Conservation (phyloP, 2,888 invertebrate genomes). For the Unio delphinus region DNA sequence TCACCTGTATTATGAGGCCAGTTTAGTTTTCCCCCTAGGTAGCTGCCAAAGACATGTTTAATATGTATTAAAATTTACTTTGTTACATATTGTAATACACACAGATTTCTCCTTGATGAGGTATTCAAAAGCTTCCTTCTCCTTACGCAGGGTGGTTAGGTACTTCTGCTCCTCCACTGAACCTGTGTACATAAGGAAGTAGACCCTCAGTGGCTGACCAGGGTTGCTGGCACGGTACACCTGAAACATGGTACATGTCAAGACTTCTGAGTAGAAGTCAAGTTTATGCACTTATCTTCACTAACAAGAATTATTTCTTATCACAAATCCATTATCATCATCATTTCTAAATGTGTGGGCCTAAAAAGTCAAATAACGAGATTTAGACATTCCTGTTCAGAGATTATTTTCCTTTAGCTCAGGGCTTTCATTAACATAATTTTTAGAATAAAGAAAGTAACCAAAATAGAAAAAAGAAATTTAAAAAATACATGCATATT, state of each 20-base stretch:
- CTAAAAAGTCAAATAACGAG: no score
- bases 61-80: background rate
- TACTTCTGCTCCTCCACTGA: slow-evolving; percentile 98
- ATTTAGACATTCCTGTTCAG: background rate
- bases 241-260: slow-evolving; percentile 64
- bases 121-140: slow-evolving; percentile 94
- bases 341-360: no score
- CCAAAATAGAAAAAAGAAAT: no score
- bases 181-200: slow-evolving; percentile 89
- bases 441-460: no score
- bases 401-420: background rate
- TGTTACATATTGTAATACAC: slow-evolving; percentile 63
- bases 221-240: slow-evolving; percentile 76
- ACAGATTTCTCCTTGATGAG: slow-evolving; percentile 94
- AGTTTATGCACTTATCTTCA: no score
- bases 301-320: no score
- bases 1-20: no score
- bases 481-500: no score
- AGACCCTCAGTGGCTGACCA: slow-evolving; percentile 77
- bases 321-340: no score
- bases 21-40: background rate
- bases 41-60: background rate
- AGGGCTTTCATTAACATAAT: background rate
- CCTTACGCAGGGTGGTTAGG: slow-evolving; percentile 88
- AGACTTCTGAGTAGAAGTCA: no score